A percentile compares a stretch with the other conserved stretches of the same genome.
phyloP scores from a whole-genome alignment of 2,113 vertebrate species.

The Herpailurus yagouaroundi region DNA sequence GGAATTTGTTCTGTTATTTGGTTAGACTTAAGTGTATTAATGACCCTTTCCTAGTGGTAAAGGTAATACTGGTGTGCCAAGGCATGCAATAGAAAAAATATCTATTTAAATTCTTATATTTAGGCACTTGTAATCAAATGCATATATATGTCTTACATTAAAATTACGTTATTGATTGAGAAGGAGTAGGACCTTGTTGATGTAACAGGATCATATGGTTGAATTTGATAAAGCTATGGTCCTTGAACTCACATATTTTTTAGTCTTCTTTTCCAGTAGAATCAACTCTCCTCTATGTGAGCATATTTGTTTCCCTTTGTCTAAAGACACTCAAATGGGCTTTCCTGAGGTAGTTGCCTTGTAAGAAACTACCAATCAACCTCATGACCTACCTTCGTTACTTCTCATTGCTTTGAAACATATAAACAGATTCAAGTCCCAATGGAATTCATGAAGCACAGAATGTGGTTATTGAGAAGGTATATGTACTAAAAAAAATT shows the following conservation, averaged over 20 bases:
- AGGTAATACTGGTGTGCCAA: background rate
- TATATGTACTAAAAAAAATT: background rate
- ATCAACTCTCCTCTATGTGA: background rate
- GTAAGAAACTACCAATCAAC: background rate
- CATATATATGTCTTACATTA: background rate
- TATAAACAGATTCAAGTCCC: background rate
- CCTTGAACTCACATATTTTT: background rate
- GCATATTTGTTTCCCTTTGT: background rate
- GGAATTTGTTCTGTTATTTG: background rate
- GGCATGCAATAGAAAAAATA: background rate
- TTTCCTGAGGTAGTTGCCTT: background rate
- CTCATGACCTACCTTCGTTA: background rate
- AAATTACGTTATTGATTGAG: background rate
- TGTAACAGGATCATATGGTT: background rate
- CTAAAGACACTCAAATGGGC: background rate
- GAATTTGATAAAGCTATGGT: background rate
- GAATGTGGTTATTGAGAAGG: background rate
- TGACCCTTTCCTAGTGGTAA: background rate
- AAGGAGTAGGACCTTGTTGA: background rate
- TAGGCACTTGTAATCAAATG: background rate
- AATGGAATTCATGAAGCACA: background rate
- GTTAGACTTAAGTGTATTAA: background rate
- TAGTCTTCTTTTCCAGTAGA: background rate
- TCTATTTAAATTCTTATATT: background rate
- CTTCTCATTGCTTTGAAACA: background rate